phyloP scores from a whole-genome alignment of 2,888 invertebrate genomes.

The Monopis laevigella region DNA sequence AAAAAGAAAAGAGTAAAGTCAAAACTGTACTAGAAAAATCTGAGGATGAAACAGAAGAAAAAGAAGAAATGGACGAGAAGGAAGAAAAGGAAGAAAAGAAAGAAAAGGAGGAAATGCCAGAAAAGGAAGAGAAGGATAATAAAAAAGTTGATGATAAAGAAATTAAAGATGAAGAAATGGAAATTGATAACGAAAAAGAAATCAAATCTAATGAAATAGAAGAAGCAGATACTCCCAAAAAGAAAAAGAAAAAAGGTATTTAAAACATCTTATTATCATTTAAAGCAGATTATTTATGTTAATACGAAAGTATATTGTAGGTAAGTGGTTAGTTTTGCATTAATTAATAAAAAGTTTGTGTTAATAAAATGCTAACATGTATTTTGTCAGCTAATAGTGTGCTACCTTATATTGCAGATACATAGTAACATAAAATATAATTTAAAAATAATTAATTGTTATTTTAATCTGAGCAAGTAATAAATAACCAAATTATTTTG shows the following conservation, averaged over 20 bases:
- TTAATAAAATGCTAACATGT: too few species aligned
- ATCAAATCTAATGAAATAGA: slow-evolving; percentile 6
- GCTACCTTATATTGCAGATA: too few species aligned
- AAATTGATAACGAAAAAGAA: slow-evolving; percentile 2
- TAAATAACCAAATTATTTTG: too few species aligned
- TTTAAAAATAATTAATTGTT: too few species aligned
- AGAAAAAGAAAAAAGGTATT: slow-evolving; percentile 30
- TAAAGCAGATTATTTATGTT: too few species aligned
- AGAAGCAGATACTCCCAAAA: slow-evolving; percentile 24
- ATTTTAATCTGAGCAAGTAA: too few species aligned
- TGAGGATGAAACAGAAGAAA: slow-evolving; percentile 25
- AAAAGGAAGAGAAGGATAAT: slow-evolving; percentile 17
- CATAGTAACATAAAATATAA: too few species aligned
- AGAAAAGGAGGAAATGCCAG: slow-evolving; percentile 26
- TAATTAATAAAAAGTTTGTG: too few species aligned
- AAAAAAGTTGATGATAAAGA: slow-evolving; percentile 29
- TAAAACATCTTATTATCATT: too few species aligned
- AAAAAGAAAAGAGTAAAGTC: slow-evolving; percentile 34
- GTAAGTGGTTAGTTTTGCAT: too few species aligned
- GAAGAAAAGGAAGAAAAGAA: background rate
- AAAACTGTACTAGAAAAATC: slow-evolving; percentile 21
- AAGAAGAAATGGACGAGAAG: slow-evolving; percentile 1
- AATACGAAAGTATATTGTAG: too few species aligned
- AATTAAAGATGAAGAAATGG: slow-evolving; percentile 23
- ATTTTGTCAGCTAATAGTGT: too few species aligned